Evolutionary conservation across 2,113 vertebrate genomes (phyloP).

Genomic region (Catagonus wagneri): DNA sequence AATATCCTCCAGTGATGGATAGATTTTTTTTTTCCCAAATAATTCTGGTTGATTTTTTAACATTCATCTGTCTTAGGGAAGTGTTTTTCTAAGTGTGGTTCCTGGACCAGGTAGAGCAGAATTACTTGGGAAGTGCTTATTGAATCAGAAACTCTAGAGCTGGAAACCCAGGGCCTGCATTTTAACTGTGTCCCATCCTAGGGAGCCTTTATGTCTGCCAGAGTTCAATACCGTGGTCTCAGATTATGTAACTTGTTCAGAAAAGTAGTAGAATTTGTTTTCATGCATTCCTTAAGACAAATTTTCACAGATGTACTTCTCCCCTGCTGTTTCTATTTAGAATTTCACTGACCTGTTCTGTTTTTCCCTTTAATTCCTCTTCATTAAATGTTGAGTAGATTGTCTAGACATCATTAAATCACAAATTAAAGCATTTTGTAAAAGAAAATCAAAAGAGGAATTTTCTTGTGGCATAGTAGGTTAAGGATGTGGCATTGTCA

Average conservation of each 20-base stretch:
- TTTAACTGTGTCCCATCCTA: neutral
- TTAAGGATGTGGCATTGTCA: too few relatives aligned
- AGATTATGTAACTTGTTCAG: neutral
- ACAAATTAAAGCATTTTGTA: neutral
- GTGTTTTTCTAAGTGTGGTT: neutral
- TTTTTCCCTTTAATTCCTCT: neutral
- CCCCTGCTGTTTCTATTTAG: neutral
- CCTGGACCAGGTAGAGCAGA: neutral
- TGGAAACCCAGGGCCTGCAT: accelerated
- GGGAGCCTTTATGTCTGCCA: neutral
- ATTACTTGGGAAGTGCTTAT: neutral
- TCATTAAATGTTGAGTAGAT: neutral
- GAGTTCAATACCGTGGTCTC: neutral
- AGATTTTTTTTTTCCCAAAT: neutral
- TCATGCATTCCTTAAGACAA: neutral
- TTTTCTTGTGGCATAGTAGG: too few relatives aligned
- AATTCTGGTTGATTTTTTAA: neutral
- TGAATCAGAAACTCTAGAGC: neutral
- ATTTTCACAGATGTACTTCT: neutral
- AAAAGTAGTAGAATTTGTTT: slow-evolving; percentile 12
- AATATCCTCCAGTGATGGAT: neutral
- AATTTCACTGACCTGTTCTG: neutral
- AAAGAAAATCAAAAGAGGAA: neutral
- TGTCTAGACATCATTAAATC: neutral
- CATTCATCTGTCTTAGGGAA: neutral